These are phyloP conservation scores for Acanthoscelides obtectus DNA, from an alignment of 2,888 invertebrate species.

Conservation along the genomic window DNA sequence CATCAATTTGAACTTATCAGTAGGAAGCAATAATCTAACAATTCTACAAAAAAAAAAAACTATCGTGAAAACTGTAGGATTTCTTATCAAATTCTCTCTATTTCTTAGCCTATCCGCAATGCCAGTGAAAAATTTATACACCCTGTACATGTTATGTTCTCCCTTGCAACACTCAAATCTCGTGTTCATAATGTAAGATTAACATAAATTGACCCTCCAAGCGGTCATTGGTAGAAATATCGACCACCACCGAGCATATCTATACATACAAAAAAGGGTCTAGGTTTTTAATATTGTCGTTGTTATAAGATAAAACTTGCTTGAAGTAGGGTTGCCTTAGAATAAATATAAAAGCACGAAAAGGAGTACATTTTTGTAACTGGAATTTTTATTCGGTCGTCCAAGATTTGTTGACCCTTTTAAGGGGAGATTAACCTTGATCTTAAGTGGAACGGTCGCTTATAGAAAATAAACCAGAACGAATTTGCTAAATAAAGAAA, in stretches of 20 bases:
- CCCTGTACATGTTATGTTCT: no score
- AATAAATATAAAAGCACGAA: neutral
- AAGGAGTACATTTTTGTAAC: neutral
- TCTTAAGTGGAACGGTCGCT: neutral
- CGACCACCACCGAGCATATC: neutral
- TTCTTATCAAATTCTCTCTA: no score
- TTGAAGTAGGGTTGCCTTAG: neutral
- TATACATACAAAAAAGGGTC: neutral
- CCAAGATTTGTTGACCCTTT: neutral
- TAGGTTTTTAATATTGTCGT: neutral
- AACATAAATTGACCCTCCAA: neutral
- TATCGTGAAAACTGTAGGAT: no score
- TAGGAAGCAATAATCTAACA: no score
- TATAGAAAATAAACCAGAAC: neutral
- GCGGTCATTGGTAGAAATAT: neutral
- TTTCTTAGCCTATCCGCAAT: no score
- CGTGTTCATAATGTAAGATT: neutral
- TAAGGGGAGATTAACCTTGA: neutral
- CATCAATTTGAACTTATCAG: no score
- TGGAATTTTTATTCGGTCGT: neutral
- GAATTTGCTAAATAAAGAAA: neutral
- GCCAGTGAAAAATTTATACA: no score
- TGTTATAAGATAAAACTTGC: neutral
- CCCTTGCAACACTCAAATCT: no score
- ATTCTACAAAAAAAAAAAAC: no score